Evolutionary conservation across 1,140 invertebrate species (phyloP).

Genomic region (Zaprionus ornatus): DNA sequence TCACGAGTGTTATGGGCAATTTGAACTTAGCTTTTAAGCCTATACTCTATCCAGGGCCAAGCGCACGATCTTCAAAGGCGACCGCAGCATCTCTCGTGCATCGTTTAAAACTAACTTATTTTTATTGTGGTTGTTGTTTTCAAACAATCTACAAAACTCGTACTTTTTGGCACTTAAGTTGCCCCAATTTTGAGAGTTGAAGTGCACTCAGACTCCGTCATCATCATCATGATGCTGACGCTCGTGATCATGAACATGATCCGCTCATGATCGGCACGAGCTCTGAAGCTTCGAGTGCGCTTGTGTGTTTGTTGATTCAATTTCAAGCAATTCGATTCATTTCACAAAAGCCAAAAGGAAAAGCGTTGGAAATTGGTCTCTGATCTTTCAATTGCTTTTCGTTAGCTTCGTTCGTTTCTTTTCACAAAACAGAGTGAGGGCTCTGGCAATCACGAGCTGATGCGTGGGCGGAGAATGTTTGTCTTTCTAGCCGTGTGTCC

Average conservation of each 20-base stretch:
- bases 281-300: slow-evolving; percentile 16
- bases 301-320: slow-evolving; percentile 57
- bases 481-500: slow-evolving; percentile 20
- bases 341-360: slow-evolving; percentile 73
- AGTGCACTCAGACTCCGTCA: slow-evolving; percentile 58
- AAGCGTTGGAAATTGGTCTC: slow-evolving; percentile 76
- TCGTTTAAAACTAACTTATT: slow-evolving; percentile 62
- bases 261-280: slow-evolving; percentile 48
- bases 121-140: slow-evolving; percentile 25
- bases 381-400: slow-evolving; percentile 45
- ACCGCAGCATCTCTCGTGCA: slow-evolving; percentile 43
- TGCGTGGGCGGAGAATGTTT: slow-evolving; percentile 64
- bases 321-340: slow-evolving; percentile 58
- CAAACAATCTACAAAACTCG: slow-evolving; percentile 34
- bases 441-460: slow-evolving; percentile 33
- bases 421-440: slow-evolving; percentile 36
- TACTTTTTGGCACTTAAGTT: slow-evolving; percentile 66
- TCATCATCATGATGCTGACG: slow-evolving; percentile 21
- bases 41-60: slow-evolving; percentile 59
- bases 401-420: slow-evolving; percentile 16
- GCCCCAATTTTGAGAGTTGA: slow-evolving; percentile 68
- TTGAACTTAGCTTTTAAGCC: slow-evolving; percentile 48
- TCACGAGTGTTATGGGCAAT: slow-evolving; percentile 21
- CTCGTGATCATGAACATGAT: slow-evolving; percentile 62
- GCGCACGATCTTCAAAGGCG: slow-evolving; percentile 50